Conservation (phyloP, 2,113 vertebrate species). For the zebrafish (Danio rerio) region DNA sequence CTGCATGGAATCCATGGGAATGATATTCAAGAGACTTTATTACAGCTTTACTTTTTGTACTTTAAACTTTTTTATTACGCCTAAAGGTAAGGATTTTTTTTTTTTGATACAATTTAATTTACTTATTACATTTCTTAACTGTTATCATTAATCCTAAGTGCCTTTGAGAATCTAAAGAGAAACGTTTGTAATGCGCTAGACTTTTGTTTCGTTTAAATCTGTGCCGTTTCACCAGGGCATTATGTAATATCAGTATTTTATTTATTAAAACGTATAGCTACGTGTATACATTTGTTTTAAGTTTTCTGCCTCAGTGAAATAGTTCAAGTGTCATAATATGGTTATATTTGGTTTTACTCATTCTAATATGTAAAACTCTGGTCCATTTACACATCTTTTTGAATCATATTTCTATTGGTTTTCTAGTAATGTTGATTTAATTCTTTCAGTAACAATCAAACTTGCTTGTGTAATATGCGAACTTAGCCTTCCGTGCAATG, state of each 20-base stretch:
- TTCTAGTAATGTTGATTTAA: constrained; percentile 13
- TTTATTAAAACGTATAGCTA: constrained; percentile 33
- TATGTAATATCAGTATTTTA: constrained; percentile 33
- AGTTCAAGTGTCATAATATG: constrained; percentile 3
- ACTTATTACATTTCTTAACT: neutral
- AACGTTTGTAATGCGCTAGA: neutral
- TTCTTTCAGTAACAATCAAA: neutral
- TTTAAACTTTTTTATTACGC: neutral
- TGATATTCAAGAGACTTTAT: neutral
- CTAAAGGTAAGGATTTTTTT: neutral
- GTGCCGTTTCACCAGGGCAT: constrained; percentile 27
- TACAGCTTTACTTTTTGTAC: neutral
- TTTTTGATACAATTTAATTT: neutral
- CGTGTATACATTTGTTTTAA: neutral
- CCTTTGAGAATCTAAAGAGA: neutral
- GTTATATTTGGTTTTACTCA: neutral
- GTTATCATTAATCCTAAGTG: neutral
- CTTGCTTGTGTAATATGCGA: constrained; percentile 10
- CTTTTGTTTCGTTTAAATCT: constrained; percentile 1
- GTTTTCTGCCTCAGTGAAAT: constrained; percentile 18
- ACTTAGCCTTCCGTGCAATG: neutral
- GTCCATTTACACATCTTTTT: neutral
- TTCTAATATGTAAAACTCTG: constrained; percentile 5
- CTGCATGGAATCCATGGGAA: constrained; percentile 45
- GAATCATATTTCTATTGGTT: neutral